Evolutionary conservation across 23 tunicate species (phyloP).

Genomic region (Botrylloides violaceus): DNA sequence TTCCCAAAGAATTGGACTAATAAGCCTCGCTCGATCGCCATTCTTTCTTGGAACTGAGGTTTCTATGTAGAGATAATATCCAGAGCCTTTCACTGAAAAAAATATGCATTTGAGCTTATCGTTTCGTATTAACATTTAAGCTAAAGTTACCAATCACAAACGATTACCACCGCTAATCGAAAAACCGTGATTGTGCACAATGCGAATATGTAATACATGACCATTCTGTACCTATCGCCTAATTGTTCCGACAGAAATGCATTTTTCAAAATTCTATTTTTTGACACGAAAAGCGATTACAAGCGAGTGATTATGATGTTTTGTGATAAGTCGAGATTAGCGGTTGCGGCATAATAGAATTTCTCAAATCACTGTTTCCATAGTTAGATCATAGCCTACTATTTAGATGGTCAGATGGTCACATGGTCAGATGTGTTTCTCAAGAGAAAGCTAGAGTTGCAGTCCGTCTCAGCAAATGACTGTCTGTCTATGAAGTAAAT

Average conservation of each 20-base stretch:
- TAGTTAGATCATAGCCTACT: no score
- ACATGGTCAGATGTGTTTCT: no score
- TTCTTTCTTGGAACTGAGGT: constrained; percentile 65
- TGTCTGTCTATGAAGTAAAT: no score
- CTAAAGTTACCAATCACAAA: neutral
- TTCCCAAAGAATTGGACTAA: constrained; percentile 49
- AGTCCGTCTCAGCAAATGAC: no score
- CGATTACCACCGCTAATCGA: neutral
- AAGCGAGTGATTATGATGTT: no score
- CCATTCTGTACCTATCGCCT: neutral
- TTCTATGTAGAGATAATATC: constrained; percentile 74
- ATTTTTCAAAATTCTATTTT: neutral
- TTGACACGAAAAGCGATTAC: neutral
- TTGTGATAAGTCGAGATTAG: no score
- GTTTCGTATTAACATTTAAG: neutral
- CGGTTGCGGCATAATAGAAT: no score
- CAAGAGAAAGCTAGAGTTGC: no score
- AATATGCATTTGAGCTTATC: neutral
- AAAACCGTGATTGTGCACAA: neutral
- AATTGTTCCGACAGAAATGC: neutral
- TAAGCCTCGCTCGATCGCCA: constrained; percentile 75
- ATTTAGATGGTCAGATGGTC: no score
- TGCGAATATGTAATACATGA: neutral
- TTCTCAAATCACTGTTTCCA: no score
- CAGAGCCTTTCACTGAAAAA: constrained; percentile 36